Percentiles rank a stretch among this genome's conserved stretches.
These are phyloP conservation scores for Mythimna ferrago DNA, from an alignment of 2,888 invertebrate genomes.

Conservation along the genomic window DNA sequence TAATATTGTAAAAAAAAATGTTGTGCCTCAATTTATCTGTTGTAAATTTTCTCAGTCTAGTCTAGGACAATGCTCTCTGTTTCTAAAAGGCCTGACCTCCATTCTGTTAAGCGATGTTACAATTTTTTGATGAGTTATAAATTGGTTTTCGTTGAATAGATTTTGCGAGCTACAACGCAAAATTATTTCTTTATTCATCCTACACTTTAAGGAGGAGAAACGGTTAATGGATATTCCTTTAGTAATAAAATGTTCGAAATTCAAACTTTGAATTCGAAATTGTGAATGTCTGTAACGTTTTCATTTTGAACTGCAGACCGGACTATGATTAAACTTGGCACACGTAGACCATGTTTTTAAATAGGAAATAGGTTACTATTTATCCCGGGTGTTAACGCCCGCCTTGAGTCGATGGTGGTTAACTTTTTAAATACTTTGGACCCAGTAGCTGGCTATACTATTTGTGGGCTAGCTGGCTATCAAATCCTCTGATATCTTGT, in stretches of 20 bases:
- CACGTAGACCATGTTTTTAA: no score
- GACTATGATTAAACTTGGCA: no score
- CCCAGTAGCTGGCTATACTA: no score
- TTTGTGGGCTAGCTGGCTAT: no score
- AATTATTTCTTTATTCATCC: slow-evolving; percentile 10
- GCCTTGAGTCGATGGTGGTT: no score
- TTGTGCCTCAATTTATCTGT: background rate
- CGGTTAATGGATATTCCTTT: background rate
- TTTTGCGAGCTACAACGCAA: slow-evolving; percentile 1
- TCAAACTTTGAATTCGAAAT: background rate
- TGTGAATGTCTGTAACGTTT: background rate
- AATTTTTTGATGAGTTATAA: slow-evolving; percentile 13
- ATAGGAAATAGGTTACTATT: no score
- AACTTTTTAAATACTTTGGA: no score
- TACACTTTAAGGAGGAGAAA: background rate
- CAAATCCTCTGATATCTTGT: no score
- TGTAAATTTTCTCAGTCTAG: background rate
- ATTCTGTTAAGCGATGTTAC: slow-evolving; percentile 7
- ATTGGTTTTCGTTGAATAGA: slow-evolving; percentile 26
- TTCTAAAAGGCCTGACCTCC: background rate
- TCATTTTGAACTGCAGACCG: no score
- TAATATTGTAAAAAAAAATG: no score
- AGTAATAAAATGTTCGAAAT: slow-evolving; percentile 20
- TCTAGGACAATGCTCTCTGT: background rate
- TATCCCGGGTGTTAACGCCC: no score